Percentiles rank a stretch among this genome's conserved stretches.
phyloP scores from a whole-genome alignment of 2,113 vertebrate species.

The Eulemur rufifrons region DNA sequence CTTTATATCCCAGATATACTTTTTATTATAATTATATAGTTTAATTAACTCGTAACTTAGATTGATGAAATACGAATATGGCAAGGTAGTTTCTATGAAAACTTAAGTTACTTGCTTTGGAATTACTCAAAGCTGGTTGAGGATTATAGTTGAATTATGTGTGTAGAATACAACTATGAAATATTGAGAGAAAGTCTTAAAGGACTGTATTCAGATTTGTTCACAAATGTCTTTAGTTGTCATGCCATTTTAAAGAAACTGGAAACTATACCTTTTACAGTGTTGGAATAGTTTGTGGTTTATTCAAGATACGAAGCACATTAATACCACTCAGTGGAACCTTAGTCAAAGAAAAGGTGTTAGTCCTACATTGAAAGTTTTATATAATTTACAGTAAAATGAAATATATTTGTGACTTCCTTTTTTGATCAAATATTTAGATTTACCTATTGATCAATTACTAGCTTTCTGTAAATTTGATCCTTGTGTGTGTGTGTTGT shows the following conservation, averaged over 20 bases:
- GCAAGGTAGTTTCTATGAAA: neutral
- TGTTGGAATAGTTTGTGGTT: neutral
- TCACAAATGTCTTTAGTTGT: neutral
- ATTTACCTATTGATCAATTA: neutral
- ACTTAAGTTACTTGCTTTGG: neutral
- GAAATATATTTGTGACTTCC: neutral
- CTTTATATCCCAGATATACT: neutral
- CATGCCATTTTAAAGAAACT: neutral
- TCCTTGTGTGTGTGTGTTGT: neutral
- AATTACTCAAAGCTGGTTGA: neutral
- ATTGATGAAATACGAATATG: neutral
- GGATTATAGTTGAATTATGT: neutral
- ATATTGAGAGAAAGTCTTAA: neutral
- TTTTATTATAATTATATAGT: neutral
- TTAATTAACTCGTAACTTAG: neutral
- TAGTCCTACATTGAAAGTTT: neutral
- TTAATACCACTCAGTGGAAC: neutral
- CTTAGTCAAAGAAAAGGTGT: neutral
- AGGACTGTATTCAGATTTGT: neutral
- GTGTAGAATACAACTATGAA: neutral
- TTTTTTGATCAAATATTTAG: neutral
- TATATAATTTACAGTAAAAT: slow-evolving; percentile 3
- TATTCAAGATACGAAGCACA: neutral
- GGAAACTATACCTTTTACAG: neutral
- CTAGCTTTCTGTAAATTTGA: neutral